Conservation (phyloP, 2,888 invertebrate genomes). For the Kuschelorhynchus macadamiae region DNA sequence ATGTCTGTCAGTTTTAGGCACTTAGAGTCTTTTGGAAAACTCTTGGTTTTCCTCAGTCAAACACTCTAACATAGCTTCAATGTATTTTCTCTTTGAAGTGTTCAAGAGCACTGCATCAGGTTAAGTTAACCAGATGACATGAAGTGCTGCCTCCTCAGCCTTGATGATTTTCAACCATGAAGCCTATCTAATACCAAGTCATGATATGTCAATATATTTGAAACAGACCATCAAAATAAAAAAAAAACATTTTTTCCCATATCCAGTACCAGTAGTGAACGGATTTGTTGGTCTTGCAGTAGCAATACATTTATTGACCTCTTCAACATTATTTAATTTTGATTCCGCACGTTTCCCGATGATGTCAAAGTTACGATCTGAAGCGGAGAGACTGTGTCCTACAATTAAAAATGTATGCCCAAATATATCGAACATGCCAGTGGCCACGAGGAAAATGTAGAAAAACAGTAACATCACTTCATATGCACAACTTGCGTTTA, state of each 20-base stretch:
- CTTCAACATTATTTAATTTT: slow-evolving; percentile 12
- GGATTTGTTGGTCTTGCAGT: slow-evolving; percentile 7
- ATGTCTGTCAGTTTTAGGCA: slow-evolving; percentile 1
- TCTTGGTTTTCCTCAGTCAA: slow-evolving; percentile 10
- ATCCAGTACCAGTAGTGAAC: slow-evolving; percentile 5
- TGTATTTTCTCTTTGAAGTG: neutral
- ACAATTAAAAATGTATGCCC: neutral
- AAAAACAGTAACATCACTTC: neutral
- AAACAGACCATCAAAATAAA: neutral
- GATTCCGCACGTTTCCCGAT: slow-evolving; percentile 10
- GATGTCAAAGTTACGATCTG: slow-evolving; percentile 7
- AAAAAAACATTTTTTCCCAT: slow-evolving; percentile 3
- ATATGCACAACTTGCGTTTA: slow-evolving; percentile 12
- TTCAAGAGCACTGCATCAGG: too few relatives aligned
- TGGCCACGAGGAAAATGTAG: slow-evolving; percentile 3
- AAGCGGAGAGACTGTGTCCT: neutral
- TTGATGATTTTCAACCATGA: neutral
- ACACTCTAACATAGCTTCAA: slow-evolving; percentile 2
- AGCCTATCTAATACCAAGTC: neutral
- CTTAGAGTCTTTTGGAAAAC: slow-evolving; percentile 5
- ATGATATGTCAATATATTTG: neutral
- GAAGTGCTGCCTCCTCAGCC: neutral
- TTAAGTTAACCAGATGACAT: neutral
- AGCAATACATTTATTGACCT: slow-evolving; percentile 2
- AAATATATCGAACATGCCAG: slow-evolving; percentile 4